phyloP scores from a whole-genome alignment of 53 echinoderm and acorn worm species.

The Paracentrotus lividus region DNA sequence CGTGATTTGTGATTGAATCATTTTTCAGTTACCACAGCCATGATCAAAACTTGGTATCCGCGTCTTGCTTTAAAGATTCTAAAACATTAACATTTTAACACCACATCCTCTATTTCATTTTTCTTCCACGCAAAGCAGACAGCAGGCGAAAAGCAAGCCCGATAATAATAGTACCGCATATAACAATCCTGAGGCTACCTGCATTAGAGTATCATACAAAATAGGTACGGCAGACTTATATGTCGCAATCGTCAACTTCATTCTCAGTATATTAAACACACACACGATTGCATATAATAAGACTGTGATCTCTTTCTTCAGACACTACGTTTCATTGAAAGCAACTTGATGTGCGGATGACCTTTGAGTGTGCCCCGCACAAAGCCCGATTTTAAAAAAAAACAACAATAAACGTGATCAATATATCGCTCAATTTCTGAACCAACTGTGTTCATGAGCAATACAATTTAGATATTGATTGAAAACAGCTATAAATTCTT shows the following conservation, averaged over 20 bases:
- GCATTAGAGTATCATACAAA: neutral
- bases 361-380: neutral
- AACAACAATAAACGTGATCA: neutral
- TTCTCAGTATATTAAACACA: neutral
- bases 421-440: neutral
- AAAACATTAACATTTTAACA: neutral
- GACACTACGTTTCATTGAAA: neutral
- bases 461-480: neutral
- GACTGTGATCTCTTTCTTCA: constrained; percentile 12
- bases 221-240: neutral
- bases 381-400: neutral
- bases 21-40: no score
- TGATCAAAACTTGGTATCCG: no score
- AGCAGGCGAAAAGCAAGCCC: neutral
- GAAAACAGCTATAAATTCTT: no score
- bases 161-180: neutral
- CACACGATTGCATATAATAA: neutral
- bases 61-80: no score
- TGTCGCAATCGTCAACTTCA: neutral
- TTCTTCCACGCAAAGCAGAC: neutral
- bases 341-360: neutral
- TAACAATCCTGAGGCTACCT: neutral
- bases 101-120: neutral
- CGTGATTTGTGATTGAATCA: no score
- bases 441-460: neutral